phyloP scores from a whole-genome alignment of 2,113 vertebrate species.

The Paralichthys olivaceus region DNA sequence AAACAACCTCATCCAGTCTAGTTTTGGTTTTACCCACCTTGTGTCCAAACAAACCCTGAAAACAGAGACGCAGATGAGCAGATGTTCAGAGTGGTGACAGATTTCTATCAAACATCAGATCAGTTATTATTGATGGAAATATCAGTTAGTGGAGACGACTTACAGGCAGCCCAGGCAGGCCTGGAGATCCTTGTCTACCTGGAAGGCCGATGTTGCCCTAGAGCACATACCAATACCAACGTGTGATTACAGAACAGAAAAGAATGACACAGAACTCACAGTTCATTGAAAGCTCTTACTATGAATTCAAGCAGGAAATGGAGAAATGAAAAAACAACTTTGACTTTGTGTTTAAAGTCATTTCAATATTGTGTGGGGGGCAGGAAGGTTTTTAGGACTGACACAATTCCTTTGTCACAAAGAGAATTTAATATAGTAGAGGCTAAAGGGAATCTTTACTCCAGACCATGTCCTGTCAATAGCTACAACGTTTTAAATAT shows the following conservation, averaged over 20 bases:
- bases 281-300: no score
- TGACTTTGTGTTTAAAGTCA: no score
- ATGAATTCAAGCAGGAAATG: not conserved
- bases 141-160: conserved; percentile 42
- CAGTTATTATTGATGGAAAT: not conserved
- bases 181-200: conserved; percentile 77
- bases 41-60: conserved; percentile 82
- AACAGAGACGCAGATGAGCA: conserved; percentile 38
- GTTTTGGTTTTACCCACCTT: conserved; percentile 75
- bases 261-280: not conserved
- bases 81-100: not conserved
- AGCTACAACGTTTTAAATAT: no score
- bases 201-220: conserved; percentile 82
- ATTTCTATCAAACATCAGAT: not conserved
- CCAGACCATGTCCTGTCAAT: no score
- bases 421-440: no score
- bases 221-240: conserved; percentile 9
- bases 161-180: conserved; percentile 82
- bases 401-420: no score
- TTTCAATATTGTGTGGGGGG: no score
- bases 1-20: not conserved
- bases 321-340: not conserved
- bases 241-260: not conserved
- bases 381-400: no score
- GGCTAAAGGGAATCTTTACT: no score